Base-by-base conservation (phyloP, 2,113 vertebrate species). In the Petaurus breviceps region DNA sequence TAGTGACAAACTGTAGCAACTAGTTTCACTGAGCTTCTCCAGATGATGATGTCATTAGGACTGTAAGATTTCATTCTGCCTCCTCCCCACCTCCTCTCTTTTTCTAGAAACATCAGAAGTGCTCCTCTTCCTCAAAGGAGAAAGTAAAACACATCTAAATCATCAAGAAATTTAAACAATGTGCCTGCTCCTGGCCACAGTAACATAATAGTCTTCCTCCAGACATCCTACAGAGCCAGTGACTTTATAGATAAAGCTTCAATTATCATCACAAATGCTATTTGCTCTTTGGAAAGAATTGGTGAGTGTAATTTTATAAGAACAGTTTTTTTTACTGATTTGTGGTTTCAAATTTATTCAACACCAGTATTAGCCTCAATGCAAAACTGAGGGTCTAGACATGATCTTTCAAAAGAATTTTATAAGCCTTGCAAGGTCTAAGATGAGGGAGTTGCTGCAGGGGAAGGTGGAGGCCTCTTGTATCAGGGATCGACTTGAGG, bases 281-380 rank as follows among this genome's bases (percentile, higher is more conserved):
- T 54, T 55, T 89, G 22, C 37, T 95, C 26, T 89, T 90, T 28
- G 47, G 90, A 90, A 95, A 97, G 52, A 93, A 93, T 55, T 1
- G 16, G 43, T 95, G 26, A 92, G 28, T 51, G 19, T 91, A 54
- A 68, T 10, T 47, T 93, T 92, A 94, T 23, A 93, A 77, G 95
- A 90, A 31, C 90, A n/a, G 51, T 93, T 91, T 49, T 49, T 93
- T n/a, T 96, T 93, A 91, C 23, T 54, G 24, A 94, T 37, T 93
- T 93, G 23, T 92, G 51, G n/a, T 49, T 97, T 95, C 94, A 49
- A 94, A 96, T 96, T 97, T 95, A 89, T 92, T 95, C 28, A 53
- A 31, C 90, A 84, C n/a, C 26, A 93, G 93, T 43, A 92, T 93
- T 91, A 90, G 2, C 23, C 10, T 94, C 92, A 93, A 89, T n/a